Conservation (phyloP, 1,140 invertebrate genomes). For the Dreissena polymorpha region DNA sequence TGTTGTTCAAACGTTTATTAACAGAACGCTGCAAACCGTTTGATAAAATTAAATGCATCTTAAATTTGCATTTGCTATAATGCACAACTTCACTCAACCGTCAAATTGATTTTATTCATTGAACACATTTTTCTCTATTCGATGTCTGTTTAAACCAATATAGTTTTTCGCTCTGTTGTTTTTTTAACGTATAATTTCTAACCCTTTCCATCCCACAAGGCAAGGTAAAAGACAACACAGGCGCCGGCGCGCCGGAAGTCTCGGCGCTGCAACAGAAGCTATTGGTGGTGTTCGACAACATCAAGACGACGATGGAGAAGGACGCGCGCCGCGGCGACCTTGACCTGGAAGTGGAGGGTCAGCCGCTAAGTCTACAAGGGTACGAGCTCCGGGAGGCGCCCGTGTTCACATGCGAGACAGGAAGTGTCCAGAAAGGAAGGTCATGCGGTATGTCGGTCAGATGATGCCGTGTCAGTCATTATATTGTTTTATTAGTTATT, state of each 20-base stretch:
- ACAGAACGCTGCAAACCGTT: too few species aligned
- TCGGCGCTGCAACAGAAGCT: slow-evolving; percentile 59
- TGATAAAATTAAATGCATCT: too few species aligned
- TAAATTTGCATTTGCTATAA: too few species aligned
- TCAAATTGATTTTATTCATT: too few species aligned
- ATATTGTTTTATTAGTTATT: too few species aligned
- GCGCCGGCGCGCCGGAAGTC: background rate
- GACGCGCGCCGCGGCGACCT: slow-evolving; percentile 76
- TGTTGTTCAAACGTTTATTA: too few species aligned
- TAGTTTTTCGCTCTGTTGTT: too few species aligned
- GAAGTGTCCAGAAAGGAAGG: slow-evolving; percentile 75
- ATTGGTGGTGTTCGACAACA: slow-evolving; percentile 66
- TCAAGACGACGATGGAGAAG: slow-evolving; percentile 70
- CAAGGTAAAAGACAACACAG: background rate
- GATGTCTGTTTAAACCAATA: too few species aligned
- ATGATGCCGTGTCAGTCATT: too few species aligned
- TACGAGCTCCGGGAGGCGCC: slow-evolving; percentile 72
- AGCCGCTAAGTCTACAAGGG: slow-evolving; percentile 69
- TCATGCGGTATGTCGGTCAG: slow-evolving; percentile 77
- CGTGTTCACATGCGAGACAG: slow-evolving; percentile 77
- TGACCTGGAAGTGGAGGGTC: slow-evolving; percentile 73
- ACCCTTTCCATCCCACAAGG: background rate
- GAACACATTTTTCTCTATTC: too few species aligned
- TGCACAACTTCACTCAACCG: too few species aligned
- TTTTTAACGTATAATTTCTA: too few species aligned